Conservation (phyloP, 2,797 vertebrate genomes). For the Labeo calbasu region DNA sequence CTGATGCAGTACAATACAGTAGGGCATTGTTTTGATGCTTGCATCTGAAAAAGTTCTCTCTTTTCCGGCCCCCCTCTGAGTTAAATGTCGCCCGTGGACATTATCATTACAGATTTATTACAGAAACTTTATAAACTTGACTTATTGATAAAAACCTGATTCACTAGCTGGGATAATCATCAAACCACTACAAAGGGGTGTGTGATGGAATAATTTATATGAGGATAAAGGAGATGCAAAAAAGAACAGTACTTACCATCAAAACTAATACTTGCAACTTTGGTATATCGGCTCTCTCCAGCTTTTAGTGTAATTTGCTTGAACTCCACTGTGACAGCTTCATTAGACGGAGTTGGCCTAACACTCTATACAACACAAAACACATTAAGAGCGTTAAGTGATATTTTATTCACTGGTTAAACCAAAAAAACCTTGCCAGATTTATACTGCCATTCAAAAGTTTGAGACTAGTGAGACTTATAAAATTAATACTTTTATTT, state of each 20-base stretch:
- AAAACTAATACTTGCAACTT: conserved; percentile 98
- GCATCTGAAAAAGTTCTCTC: no score
- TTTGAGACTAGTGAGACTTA: background rate
- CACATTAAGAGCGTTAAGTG: background rate
- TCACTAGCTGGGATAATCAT: background rate
- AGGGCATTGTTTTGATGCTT: no score
- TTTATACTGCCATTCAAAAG: background rate
- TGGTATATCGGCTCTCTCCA: conserved; percentile 96
- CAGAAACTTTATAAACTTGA: conserved; percentile 3
- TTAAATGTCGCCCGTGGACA: no score
- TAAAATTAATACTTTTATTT: background rate
- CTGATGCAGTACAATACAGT: no score
- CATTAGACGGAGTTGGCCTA: conserved; percentile 93
- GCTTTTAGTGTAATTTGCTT: conserved; percentile 95
- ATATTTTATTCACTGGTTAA: background rate
- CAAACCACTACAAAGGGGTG: background rate
- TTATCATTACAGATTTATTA: background rate
- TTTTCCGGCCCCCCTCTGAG: no score
- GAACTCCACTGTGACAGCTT: conserved; percentile 92
- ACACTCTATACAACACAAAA: conserved; percentile 85
- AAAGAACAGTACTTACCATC: conserved; percentile 87
- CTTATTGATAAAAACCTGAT: conserved; percentile 12
- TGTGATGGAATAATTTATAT: background rate
- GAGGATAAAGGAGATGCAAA: background rate
- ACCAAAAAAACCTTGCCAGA: background rate